Evolutionary conservation across 1,140 invertebrate genomes (phyloP).

Genomic region (Magallana gigas): DNA sequence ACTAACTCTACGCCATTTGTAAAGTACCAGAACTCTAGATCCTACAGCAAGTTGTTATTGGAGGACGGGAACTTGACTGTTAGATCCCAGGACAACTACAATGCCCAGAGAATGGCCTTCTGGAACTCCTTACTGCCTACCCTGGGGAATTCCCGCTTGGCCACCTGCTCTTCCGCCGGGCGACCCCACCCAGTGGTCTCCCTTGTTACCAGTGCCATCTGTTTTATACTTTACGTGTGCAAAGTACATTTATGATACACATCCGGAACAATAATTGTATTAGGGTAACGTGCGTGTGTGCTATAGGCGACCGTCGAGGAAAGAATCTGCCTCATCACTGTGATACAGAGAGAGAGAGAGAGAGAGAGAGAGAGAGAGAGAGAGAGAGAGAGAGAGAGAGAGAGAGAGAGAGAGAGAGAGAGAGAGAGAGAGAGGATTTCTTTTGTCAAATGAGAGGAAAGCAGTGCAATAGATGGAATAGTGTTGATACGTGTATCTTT

Average conservation of each 20-base stretch:
- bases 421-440: no score
- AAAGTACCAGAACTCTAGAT: constrained; percentile 14
- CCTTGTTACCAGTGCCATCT: background rate
- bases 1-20: background rate
- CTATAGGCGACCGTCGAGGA: no score
- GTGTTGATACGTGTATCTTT: no score
- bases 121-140: constrained; percentile 55
- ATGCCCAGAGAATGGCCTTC: constrained; percentile 56
- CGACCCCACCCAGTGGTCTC: background rate
- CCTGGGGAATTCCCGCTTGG: background rate
- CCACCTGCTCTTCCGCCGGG: background rate
- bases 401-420: no score
- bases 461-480: no score
- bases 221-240: background rate
- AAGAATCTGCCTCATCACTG: no score
- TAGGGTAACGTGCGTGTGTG: no score
- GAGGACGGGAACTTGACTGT: constrained; percentile 13
- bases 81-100: constrained; percentile 43
- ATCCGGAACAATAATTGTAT: no score
- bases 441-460: no score
- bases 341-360: no score
- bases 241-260: background rate
- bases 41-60: constrained; percentile 7
- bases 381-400: no score
- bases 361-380: no score